Base-by-base conservation (phyloP, 2,888 invertebrate genomes). In the Agrenia bidenticulata region DNA sequence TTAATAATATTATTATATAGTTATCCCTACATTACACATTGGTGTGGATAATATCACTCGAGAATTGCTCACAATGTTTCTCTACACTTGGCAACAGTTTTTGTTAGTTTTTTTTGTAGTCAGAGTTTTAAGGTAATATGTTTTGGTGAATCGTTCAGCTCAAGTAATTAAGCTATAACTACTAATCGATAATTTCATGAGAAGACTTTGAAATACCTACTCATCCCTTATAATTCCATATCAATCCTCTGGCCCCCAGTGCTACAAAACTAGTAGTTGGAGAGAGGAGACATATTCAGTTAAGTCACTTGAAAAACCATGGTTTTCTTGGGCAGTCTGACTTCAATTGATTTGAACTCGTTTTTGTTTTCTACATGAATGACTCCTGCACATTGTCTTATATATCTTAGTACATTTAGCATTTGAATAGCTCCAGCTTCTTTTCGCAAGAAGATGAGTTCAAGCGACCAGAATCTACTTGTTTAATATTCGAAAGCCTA, bases 21-120 rank as follows among this genome's bases (percentile, higher is more conserved):
- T 24, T 21, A 21, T 15, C n/a, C n/a, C 23, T 63, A 61, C 64
- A 69, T 69, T 70, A 67, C 65, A 70, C 70, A 65, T 67, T 70
- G 67, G 70, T 70, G 70, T 70, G 65, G 61, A 67, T 70, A 70
- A 70, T 70, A 70, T 70, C 70, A 70, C 70, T 70, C 65, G 70
- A 70, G 67, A 32, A 70, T 70, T 70, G 70, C 70, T 70, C 70
- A 70, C 70, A 67, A 67, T 70, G 63, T 70, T 63, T 70, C 70
- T 59, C 70, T 67, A 60, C 32, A 27, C 2, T 37, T 60, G n/a
- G 27, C 56, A 45, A 45, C 45, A 45, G 19, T 5, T 45, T 45
- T 45, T 45, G 45, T 45, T 45, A 45, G 45, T 45, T 5, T 5
- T 45, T 45, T 19, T 45, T 15, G 7, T 15, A 7, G 45, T 45